Conservation (phyloP, 1,140 invertebrate species). For the Hesperophylax magnus region DNA sequence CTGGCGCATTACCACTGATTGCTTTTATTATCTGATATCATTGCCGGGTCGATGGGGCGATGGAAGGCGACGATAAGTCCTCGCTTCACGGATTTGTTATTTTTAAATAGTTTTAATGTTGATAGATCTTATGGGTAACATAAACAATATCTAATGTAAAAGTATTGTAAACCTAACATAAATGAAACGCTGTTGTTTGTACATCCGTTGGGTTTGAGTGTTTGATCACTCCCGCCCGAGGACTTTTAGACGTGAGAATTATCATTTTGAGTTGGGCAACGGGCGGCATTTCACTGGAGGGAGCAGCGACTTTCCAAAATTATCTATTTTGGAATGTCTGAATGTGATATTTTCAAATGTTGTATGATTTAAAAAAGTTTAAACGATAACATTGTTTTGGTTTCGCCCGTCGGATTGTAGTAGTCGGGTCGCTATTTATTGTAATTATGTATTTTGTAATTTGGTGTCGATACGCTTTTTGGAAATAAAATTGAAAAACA, state of each 20-base stretch:
- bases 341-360: slow-evolving; percentile 5
- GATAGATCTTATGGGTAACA: slow-evolving; percentile 47
- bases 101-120: slow-evolving; percentile 51
- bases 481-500: background rate
- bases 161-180: background rate
- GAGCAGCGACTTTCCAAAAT: background rate
- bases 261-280: background rate
- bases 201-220: background rate
- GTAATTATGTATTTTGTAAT: too few relatives aligned
- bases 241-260: background rate
- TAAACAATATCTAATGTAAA: slow-evolving; percentile 16
- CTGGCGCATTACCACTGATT: too few relatives aligned
- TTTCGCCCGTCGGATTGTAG: too few relatives aligned
- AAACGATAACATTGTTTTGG: too few relatives aligned
- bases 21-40: too few relatives aligned
- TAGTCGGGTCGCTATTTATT: too few relatives aligned
- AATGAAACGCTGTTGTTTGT: background rate
- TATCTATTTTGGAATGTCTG: background rate
- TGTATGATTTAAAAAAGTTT: too few relatives aligned
- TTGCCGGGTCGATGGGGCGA: background rate
- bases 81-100: slow-evolving; percentile 49
- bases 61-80: slow-evolving; percentile 15
- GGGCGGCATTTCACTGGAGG: background rate
- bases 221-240: background rate
- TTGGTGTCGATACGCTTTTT: too few relatives aligned